Percentiles rank a stretch among this genome's conserved stretches.
These are phyloP conservation scores for Onychorhynchus coronatus DNA, from an alignment of 2,113 vertebrate species.

Conservation along the genomic window DNA sequence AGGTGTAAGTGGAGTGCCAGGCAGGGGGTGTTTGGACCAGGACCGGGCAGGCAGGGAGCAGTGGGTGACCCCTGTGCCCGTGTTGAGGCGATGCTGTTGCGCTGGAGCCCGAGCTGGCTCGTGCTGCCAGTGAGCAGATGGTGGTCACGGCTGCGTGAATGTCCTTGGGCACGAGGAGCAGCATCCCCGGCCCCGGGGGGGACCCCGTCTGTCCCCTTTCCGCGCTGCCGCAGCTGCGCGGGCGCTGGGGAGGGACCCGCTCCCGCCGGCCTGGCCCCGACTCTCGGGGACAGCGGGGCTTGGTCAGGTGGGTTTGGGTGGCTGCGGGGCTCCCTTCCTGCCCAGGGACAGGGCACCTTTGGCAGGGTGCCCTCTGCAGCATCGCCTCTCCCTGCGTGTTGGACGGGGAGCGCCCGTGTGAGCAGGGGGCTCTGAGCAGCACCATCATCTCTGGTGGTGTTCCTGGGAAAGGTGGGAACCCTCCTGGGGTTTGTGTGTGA, in stretches of 20 bases:
- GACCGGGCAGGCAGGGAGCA: neutral
- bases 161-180: conserved; percentile 23
- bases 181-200: neutral
- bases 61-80: neutral
- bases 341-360: neutral
- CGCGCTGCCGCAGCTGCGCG: accelerated
- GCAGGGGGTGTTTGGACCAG: accelerated
- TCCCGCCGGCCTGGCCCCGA: accelerated
- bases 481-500: accelerated
- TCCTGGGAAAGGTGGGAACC: neutral
- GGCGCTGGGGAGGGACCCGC: neutral
- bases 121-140: neutral
- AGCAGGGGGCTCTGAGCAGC: neutral
- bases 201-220: neutral
- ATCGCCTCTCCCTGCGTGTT: accelerated
- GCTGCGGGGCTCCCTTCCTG: neutral
- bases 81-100: accelerated
- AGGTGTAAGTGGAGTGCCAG: accelerated
- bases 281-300: neutral
- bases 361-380: neutral
- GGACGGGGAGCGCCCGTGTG: accelerated
- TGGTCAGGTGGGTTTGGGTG: accelerated
- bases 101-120: neutral
- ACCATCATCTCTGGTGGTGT: accelerated
- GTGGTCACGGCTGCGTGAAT: neutral